Evolutionary conservation across 2,888 invertebrate genomes (phyloP), one percentile per base, ranked within the genome.

Genomic region (Cheilosia impressa): DNA sequence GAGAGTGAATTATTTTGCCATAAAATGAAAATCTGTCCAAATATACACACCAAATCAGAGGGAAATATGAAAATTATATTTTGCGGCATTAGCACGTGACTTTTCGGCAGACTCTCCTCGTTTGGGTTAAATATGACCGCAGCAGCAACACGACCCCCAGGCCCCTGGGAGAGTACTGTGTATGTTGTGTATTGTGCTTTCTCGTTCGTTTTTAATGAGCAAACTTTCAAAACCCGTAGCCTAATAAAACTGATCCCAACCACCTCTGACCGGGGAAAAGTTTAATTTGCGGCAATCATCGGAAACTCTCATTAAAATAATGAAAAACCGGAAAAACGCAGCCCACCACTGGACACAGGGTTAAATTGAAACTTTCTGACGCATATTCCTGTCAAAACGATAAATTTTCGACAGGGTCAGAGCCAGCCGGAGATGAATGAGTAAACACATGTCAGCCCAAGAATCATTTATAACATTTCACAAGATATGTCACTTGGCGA

Each of bases 11-110:
- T 72, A 85, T 85, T 81, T 77, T 13, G 57, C 57, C 81, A 81
- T 85, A 68, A 85, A 81, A 68, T 66, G 68, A 68, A 85, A 77
- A 62, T 62, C 77, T 66, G 60, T 57, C 55, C 71, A 73, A 52
- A 84, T 66, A 71, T 47, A 79, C 66, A 75, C 60, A 76, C 71
- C 45, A 34, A 50, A 69, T 34, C 63, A 17, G 22, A 45, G 43
- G 24, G 34, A 80, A 53, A 77, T 71, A 77, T 76, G 66, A 81
- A 85, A 76, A 81, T 85, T 72, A 81, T 81, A 81, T 85, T 77
- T 81, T 85, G 81, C 57, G 85, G 85, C 81, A 81, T 81, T 62
- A 73, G 85, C 76, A 85, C 85, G 85, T 85, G 85, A 85, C 85
- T 85, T 85, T 85, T 62, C 60, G 81, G 52, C 47, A 50, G 62